Percentiles rank a stretch among this genome's conserved stretches.
phyloP scores from a whole-genome alignment of 2,888 invertebrate genomes.

The Sesamia inferens region DNA sequence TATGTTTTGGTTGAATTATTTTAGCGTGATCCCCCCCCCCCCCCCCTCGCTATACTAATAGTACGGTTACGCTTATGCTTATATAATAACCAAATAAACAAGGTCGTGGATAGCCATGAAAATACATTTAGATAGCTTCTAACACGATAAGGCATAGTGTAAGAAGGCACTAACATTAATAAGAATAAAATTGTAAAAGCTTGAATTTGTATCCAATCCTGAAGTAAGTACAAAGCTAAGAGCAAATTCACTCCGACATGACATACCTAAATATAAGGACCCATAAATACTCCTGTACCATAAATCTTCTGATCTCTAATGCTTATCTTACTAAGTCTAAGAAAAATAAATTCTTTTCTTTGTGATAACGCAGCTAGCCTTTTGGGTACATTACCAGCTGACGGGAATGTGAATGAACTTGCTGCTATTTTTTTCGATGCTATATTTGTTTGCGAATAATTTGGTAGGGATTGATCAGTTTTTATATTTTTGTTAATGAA shows the following conservation, averaged over 20 bases:
- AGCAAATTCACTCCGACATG: conserved; percentile 23
- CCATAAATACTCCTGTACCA: conserved; percentile 42
- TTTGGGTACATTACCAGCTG: neutral
- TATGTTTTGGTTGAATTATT: too few relatives aligned
- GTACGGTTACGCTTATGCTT: neutral
- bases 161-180: conserved; percentile 3
- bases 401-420: neutral
- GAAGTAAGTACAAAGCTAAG: conserved; percentile 9
- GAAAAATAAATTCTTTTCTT: conserved; percentile 7
- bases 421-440: neutral
- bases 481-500: neutral
- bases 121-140: neutral
- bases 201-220: neutral
- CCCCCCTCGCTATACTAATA: neutral
- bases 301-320: conserved; percentile 45
- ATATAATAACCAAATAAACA: neutral
- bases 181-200: neutral
- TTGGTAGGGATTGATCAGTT: neutral
- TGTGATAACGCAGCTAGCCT: neutral
- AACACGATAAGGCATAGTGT: too few relatives aligned
- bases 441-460: neutral
- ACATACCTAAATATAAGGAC: conserved; percentile 31
- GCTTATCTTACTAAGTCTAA: conserved; percentile 16
- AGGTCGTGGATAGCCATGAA: neutral
- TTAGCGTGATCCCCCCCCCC: too few relatives aligned